Base-by-base conservation (phyloP, 2,113 vertebrate genomes). In the Tautogolabrus adspersus region DNA sequence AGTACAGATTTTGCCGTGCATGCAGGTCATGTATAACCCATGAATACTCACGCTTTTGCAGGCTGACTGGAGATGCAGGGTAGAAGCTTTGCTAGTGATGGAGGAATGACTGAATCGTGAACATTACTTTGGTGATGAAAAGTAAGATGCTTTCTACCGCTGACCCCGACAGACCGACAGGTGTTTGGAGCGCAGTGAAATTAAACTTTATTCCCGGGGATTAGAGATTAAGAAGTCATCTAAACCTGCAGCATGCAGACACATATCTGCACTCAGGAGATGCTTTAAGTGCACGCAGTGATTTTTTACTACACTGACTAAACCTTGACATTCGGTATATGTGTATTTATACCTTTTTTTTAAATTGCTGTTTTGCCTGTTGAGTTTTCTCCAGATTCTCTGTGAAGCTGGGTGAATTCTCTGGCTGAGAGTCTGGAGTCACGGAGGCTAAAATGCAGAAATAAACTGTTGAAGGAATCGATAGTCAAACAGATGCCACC, bases 401-500 rank as follows among this genome's bases (percentile, higher is more conserved):
- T 18, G 10, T 30, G 21, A 63, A 58, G 63, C 69, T 81, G 21
- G 67, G 65, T 86, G 73, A 77, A 59, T 68, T 59, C 77, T 62
- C 65, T 54, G 74, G 16, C 59, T 30, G 26, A 57, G 5, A 66
- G 59, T 58, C 69, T 75, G 37, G 21, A 72, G 64, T 63, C 22
- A 30, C 13, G 15, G 57, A 77, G 60, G 64, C 52, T 60, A 49
- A 82, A 83, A 83, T 66, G 58, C 58, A 62, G 64, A 89, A 83
- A 82, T 52, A 76, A 76, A 71, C 75, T 57, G 62, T 61, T 47
- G 55, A 75, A 66, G 57, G 47, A 82, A 86, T 92, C 82, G 6
- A 83, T 83, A 71, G 59, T 75, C 74, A 81, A 89, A 88, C 76
- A 77, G 81, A 90, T 74, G 49, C 66, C 75, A 58, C 72, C 57